Evolutionary conservation across 1,140 invertebrate genomes (phyloP), one percentile per base, ranked within the genome.

Genomic region (Brachionus sp.): DNA sequence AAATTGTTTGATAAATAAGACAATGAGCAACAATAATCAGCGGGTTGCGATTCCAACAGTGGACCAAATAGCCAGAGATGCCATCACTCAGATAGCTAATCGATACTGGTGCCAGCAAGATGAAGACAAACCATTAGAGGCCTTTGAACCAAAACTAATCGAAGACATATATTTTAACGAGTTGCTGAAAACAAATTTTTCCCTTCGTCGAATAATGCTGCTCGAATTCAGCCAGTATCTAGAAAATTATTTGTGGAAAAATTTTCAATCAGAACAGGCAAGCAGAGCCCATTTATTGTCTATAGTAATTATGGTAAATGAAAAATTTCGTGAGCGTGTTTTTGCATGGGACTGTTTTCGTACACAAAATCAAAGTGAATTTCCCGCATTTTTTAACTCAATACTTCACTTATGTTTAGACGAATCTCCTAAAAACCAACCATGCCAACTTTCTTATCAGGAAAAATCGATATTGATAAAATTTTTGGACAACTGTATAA

Each of bases 181-280:
- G 84, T 84, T 90, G 16, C 53, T 88, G 9, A 85, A 85, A 39
- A 86, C 88, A 57, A 93, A 92, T 86, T 95, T 95, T 89, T 92
- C 93, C 5, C 93, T 94, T 5, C 91, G 94, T 50, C 91, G 95
- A 84, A 95, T 96, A 75, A 96, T 97, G 92, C 93, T 98, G 91
- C 89, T 98, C 39, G 96, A 98, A 89, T 97, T 98, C 83, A 88
- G 95, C 86, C 96, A 98, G 86, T 99, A 97, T 89, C 88, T 99
- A 84, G 97, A 99, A 88, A 95, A 95, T 87, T 98, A 95, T 90
- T 88, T 99, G 13, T 98, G 97, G 97, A 95, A 95, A n/a, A 87
- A 98, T 89, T 98, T 95, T 88, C 94, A 87, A 83, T 86, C 88
- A 73, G 84, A 86, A 2, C 13, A 83, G 10, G 25, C 25, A 44